phyloP scores from a whole-genome alignment of 2,113 vertebrate species.

The Petrocephalus microphthalmus region DNA sequence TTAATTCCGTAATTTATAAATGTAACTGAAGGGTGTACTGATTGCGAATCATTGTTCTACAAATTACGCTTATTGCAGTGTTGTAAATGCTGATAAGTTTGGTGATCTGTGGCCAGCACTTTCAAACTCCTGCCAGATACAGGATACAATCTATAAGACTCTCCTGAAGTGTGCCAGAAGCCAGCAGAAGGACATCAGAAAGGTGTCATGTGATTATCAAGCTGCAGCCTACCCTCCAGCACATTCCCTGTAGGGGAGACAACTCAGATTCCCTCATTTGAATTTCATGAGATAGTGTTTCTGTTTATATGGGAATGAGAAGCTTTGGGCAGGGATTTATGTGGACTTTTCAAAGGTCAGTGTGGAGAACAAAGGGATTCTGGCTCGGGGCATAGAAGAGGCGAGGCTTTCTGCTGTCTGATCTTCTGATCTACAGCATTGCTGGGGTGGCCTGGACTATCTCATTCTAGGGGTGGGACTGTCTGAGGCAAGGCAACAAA shows the following conservation, averaged over 20 bases:
- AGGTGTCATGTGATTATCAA: background rate
- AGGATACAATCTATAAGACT: background rate
- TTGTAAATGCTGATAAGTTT: background rate
- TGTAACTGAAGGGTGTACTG: background rate
- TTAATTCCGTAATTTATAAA: background rate
- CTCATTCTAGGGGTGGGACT: background rate
- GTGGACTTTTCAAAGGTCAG: background rate
- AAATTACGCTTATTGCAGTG: background rate
- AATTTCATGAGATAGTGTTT: background rate
- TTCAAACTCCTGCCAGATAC: background rate
- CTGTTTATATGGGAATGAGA: background rate
- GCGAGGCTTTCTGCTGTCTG: background rate
- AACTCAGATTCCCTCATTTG: background rate
- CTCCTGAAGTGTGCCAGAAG: background rate
- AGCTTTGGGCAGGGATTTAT: background rate
- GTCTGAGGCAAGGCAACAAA: background rate
- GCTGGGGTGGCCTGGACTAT: background rate
- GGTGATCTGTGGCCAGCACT: background rate
- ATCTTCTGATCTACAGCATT: background rate
- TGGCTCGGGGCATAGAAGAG: background rate
- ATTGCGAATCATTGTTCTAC: background rate
- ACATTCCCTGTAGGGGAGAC: background rate
- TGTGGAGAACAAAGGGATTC: background rate
- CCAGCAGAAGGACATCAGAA: background rate
- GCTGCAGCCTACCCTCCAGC: background rate